Conservation (phyloP, 1,140 invertebrate species). For the Harlomillsia oculata region DNA sequence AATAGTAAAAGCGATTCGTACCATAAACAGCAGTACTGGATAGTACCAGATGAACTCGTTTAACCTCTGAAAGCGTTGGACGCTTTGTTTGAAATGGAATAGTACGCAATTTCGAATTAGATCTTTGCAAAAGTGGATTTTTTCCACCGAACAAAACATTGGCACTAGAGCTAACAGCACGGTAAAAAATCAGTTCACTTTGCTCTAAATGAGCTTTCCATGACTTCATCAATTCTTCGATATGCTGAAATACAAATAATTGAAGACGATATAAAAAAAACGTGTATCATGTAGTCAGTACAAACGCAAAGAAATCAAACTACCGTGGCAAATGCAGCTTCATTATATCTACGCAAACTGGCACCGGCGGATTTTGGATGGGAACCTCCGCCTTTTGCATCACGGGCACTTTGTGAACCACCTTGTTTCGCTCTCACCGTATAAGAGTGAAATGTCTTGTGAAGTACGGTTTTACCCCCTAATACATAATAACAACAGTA, state of each 20-base stretch:
- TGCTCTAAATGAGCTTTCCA: constrained; percentile 58
- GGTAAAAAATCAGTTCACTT: constrained; percentile 66
- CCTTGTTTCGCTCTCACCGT: constrained; percentile 75
- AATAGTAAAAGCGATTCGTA: constrained; percentile 38
- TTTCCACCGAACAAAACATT: constrained; percentile 64
- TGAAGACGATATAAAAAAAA: not conserved
- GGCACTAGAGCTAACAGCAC: constrained; percentile 65
- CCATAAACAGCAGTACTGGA: constrained; percentile 65
- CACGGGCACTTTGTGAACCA: constrained; percentile 59
- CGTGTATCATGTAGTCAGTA: not conserved
- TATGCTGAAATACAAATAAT: constrained; percentile 52
- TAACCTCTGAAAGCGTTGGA: constrained; percentile 70
- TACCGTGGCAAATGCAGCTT: constrained; percentile 57
- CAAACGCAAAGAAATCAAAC: not conserved
- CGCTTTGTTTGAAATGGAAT: constrained; percentile 74
- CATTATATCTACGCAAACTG: constrained; percentile 67
- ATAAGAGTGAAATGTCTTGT: constrained; percentile 82
- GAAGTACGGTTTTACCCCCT: constrained; percentile 50
- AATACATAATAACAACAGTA: constrained; percentile 10
- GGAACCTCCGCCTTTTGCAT: constrained; percentile 51
- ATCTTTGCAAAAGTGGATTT: constrained; percentile 54
- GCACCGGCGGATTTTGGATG: constrained; percentile 70
- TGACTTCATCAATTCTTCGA: constrained; percentile 59
- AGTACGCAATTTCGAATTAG: constrained; percentile 55
- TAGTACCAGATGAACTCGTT: constrained; percentile 61